Percentiles rank a stretch among this genome's conserved stretches.
These are phyloP conservation scores for Bryconaethiops microstoma DNA, from an alignment of 2,797 vertebrate species.

Conservation along the genomic window DNA sequence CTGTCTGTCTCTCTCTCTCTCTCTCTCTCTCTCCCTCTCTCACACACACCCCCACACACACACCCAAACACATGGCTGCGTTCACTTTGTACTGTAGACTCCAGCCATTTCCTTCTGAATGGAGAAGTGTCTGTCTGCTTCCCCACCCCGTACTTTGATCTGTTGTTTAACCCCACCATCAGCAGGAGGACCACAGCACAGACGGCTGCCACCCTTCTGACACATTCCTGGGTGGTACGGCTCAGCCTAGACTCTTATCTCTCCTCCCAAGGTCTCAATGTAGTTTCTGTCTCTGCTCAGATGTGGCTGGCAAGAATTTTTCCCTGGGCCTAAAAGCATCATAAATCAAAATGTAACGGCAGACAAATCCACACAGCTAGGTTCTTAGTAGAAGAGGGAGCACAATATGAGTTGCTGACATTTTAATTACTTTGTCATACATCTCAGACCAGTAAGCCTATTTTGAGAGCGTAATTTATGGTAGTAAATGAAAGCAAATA, in stretches of 20 bases:
- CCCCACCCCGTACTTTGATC: constrained; percentile 30
- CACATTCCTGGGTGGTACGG: constrained; percentile 43
- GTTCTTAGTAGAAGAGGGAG: constrained; percentile 46
- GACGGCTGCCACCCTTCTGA: constrained; percentile 7
- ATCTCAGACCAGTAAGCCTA: constrained; percentile 52
- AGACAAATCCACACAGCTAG: constrained; percentile 49
- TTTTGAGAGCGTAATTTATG: constrained; percentile 58
- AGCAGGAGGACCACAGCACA: neutral
- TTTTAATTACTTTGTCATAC: constrained; percentile 64
- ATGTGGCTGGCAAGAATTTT: constrained; percentile 40
- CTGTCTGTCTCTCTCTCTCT: too few relatives aligned
- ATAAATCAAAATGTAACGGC: constrained; percentile 60
- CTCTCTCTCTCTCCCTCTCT: neutral
- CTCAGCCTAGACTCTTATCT: constrained; percentile 39
- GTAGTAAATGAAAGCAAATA: constrained; percentile 64
- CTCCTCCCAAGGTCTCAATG: constrained; percentile 29
- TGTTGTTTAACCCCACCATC: constrained; percentile 16
- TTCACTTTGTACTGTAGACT: constrained; percentile 9
- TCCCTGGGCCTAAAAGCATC: constrained; percentile 48
- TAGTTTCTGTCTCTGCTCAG: constrained; percentile 32
- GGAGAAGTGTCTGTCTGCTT: constrained; percentile 17
- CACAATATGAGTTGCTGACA: constrained; percentile 60
- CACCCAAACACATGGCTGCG: neutral
- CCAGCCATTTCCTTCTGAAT: neutral
- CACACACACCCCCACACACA: too few relatives aligned